Evolutionary conservation across 2,888 invertebrate genomes (phyloP).

Genomic region (Dorcus hopei): DNA sequence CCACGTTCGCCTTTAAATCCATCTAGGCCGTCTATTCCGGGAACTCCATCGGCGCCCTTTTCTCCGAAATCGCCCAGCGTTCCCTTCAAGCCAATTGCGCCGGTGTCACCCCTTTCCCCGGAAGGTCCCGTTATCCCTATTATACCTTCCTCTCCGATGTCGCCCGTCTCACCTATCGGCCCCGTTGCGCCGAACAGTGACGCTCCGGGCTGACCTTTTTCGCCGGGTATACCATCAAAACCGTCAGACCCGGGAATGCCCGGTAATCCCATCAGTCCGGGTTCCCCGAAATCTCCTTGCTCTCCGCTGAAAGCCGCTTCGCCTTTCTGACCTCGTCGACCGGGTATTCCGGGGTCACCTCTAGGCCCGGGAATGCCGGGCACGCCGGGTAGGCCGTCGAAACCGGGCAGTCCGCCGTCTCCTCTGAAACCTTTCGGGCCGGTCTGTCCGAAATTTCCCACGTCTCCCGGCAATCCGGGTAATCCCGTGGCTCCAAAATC

Average conservation of each 20-base stretch:
- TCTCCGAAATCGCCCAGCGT: slow-evolving; percentile 55
- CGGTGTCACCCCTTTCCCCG: slow-evolving; percentile 29
- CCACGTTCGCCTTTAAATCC: slow-evolving; percentile 57
- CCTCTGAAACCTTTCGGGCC: slow-evolving; percentile 45
- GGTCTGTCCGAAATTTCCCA: slow-evolving; percentile 46
- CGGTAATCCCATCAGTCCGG: slow-evolving; percentile 50
- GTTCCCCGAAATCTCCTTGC: slow-evolving; percentile 59
- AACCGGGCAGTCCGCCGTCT: slow-evolving; percentile 51
- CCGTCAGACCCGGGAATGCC: slow-evolving; percentile 59
- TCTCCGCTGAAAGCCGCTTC: slow-evolving; percentile 60
- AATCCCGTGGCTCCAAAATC: slow-evolving; percentile 40
- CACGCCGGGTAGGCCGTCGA: slow-evolving; percentile 39
- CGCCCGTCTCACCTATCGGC: slow-evolving; percentile 61
- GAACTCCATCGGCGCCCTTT: slow-evolving; percentile 41
- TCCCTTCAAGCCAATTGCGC: slow-evolving; percentile 47
- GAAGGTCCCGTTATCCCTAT: slow-evolving; percentile 27
- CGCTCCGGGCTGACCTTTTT: slow-evolving; percentile 45
- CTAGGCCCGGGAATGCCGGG: slow-evolving; percentile 24
- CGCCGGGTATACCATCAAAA: slow-evolving; percentile 57
- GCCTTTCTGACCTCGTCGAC: slow-evolving; percentile 51
- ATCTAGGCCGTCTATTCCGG: slow-evolving; percentile 24
- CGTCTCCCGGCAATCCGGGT: slow-evolving; percentile 43
- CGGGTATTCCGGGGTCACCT: slow-evolving; percentile 48
- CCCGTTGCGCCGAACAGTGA: slow-evolving; percentile 42
- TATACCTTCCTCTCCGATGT: slow-evolving; percentile 54